Percentiles rank a stretch among this genome's conserved stretches.
These are phyloP conservation scores for Malurus leucopterus DNA, from an alignment of 2,797 vertebrate genomes.

Conservation along the genomic window DNA sequence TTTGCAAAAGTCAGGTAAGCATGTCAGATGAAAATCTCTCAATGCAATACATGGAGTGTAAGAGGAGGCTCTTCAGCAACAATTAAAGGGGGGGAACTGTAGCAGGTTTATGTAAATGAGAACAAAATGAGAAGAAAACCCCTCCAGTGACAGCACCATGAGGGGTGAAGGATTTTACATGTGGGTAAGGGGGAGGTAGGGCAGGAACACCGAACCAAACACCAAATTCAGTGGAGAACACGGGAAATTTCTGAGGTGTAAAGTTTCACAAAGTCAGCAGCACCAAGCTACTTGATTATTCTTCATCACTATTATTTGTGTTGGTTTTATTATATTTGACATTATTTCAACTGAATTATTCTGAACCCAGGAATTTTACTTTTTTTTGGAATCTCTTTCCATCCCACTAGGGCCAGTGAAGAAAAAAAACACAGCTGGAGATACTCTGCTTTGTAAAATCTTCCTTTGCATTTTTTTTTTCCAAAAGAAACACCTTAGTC, in stretches of 20 bases:
- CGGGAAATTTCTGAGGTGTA: background rate
- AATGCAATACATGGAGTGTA: background rate
- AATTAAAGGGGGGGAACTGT: background rate
- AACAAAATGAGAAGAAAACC: background rate
- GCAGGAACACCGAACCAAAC: background rate
- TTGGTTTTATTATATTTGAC: background rate
- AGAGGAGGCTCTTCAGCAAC: background rate
- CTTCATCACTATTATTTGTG: background rate
- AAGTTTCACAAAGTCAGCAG: background rate
- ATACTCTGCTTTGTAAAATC: background rate
- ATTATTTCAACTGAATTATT: background rate
- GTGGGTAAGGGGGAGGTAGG: background rate
- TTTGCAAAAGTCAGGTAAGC: background rate
- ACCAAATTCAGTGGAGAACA: background rate
- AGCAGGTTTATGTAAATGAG: background rate
- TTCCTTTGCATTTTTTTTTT: background rate
- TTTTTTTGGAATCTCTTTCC: background rate
- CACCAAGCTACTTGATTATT: background rate
- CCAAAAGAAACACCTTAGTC: background rate
- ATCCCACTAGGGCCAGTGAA: background rate
- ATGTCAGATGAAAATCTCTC: background rate
- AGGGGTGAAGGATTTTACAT: background rate
- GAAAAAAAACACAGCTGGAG: background rate
- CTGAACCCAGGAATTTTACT: background rate
- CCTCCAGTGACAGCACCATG: fast-evolving